Conservation (phyloP, 1,140 invertebrate genomes). For the Euura saliciscinereae region DNA sequence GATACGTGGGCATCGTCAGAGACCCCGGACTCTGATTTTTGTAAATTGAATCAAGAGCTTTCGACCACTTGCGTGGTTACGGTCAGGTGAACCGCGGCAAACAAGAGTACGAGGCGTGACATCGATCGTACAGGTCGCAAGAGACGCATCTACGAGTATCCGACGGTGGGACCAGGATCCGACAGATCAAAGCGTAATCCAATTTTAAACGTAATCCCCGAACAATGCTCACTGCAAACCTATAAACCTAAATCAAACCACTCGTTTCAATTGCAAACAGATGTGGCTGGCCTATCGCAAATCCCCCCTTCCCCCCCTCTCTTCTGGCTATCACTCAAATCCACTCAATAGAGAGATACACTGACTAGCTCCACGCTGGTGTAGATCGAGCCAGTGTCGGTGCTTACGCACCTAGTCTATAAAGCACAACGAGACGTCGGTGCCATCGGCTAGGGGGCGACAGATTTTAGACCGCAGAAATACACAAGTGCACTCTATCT, state of each 20-base stretch:
- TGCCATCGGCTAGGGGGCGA: conserved; percentile 36
- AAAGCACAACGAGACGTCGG: conserved; percentile 27
- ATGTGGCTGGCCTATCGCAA: conserved; percentile 41
- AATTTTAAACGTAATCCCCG: conserved; percentile 5
- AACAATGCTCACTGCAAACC: conserved; percentile 23
- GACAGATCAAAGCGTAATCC: conserved; percentile 3
- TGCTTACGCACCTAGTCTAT: conserved; percentile 21
- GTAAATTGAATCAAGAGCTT: too few relatives aligned
- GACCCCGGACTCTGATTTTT: too few relatives aligned
- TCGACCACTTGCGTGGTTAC: too few relatives aligned
- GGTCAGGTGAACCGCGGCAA: too few relatives aligned
- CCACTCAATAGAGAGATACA: conserved; percentile 38
- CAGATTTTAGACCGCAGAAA: conserved; percentile 47
- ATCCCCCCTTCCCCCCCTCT: conserved; percentile 25
- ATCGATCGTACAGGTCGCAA: too few relatives aligned
- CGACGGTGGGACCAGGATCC: neutral
- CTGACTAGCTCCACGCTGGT: neutral
- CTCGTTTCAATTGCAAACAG: conserved; percentile 55
- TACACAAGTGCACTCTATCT: conserved; percentile 42
- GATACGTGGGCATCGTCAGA: too few relatives aligned
- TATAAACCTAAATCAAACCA: conserved; percentile 40
- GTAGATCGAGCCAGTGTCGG: too few relatives aligned
- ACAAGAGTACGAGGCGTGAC: too few relatives aligned
- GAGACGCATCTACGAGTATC: too few relatives aligned
- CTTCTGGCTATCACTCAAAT: conserved; percentile 43